phyloP scores from a whole-genome alignment of 2,113 vertebrate species.

The Zingel zingel region DNA sequence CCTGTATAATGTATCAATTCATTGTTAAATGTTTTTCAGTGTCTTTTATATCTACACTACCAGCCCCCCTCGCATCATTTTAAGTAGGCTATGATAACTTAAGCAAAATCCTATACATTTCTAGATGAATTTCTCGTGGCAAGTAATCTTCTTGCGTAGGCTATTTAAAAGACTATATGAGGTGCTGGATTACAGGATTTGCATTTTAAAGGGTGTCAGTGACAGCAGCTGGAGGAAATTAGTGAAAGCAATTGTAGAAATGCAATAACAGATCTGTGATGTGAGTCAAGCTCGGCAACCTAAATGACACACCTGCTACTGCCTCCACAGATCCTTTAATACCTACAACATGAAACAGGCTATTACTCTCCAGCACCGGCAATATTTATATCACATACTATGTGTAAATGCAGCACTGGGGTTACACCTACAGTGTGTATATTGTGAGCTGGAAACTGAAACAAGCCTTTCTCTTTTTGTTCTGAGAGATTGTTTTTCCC shows the following conservation, averaged over 20 bases:
- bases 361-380: slow-evolving; percentile 14
- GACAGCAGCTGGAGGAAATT: slow-evolving; percentile 51
- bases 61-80: neutral
- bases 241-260: slow-evolving; percentile 50
- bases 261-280: slow-evolving; percentile 60
- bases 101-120: slow-evolving; percentile 32
- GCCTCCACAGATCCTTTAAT: slow-evolving; percentile 39
- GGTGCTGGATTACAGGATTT: slow-evolving; percentile 69
- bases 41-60: neutral
- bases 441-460: neutral
- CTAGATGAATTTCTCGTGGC: slow-evolving; percentile 19
- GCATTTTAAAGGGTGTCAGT: slow-evolving; percentile 69
- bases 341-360: slow-evolving; percentile 27
- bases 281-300: slow-evolving; percentile 35
- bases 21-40: neutral
- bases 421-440: neutral
- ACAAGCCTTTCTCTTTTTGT: neutral
- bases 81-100: neutral
- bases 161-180: slow-evolving; percentile 51
- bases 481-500: slow-evolving; percentile 16
- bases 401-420: neutral
- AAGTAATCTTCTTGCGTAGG: slow-evolving; percentile 19
- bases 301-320: slow-evolving; percentile 59
- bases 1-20: neutral
- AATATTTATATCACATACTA: slow-evolving; percentile 39